Evolutionary conservation across 1,140 invertebrate genomes (phyloP), one percentile per base, ranked within the genome.

Genomic region (Bactericera cockerelli): DNA sequence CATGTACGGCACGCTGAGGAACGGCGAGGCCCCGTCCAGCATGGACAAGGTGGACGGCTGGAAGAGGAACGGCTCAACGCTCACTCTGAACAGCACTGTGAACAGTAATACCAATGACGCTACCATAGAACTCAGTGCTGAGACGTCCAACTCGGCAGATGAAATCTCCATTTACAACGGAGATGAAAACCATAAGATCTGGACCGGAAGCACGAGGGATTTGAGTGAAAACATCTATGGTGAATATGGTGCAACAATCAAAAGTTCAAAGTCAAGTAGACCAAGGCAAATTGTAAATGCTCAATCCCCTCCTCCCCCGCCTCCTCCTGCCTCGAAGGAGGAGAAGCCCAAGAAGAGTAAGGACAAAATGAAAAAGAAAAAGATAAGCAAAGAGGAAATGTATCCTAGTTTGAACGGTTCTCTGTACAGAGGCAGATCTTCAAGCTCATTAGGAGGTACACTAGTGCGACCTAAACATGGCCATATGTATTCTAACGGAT

Each of bases 141-240:
- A 79, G 13, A 77, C 79, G 21, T 76, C 79, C 53, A 63, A 68
- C 61, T 65, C 70, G 22, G 66, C 65, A n/a, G 85, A 86, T 62
- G 84, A 87, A 42, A 72, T 82, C 1, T 86, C 85, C 57, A 76
- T 89, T 22, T 90, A 87, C 68, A 91, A 91, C 67, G 88, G 86
- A 0, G 87, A 93, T 67, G 89, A 93, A 68, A 94, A 93, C 67
- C 90, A 93, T 68, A 94, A 95, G 71, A 85, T 93, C 1, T 93
- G 89, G 89, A 84, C 83, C 0, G 83, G 84, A 8, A 65, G 65
- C 53, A 83, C 83, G 38, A 76, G 83, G 58, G 86, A 89, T 62
- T 79, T 86, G 55, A 68, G 82, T 6, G 71, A 81, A 64, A 76
- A 75, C 42, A 74, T 79, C 54, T 88, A 90, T 65, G 84, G 87